Evolutionary conservation across 2,888 invertebrate genomes (phyloP), one percentile per base, ranked within the genome.

Genomic region (Syritta pipiens): DNA sequence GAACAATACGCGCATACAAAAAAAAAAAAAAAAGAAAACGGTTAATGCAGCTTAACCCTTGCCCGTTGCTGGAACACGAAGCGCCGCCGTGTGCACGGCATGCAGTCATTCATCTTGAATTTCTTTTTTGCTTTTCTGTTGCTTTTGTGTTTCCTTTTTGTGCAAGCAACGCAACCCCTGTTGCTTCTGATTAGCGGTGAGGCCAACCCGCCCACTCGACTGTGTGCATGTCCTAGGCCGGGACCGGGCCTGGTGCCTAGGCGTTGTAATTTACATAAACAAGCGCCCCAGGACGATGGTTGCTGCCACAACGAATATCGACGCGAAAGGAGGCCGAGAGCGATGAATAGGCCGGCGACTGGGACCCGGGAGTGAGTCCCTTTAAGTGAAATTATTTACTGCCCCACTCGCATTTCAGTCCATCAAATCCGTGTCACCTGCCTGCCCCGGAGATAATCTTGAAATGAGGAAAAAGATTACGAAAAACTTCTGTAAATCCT

Each of bases 351-450:
- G 35, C 14, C 35, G 6, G 4, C 35, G 14, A 1, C 14, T 35
- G n/a, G 5, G 6, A 7, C 28, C 28, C 28, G n/a, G 9, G 6
- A 1, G 14, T 14, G 0, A 14, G 14, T 14, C 14, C 37, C 46
- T 35, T 71, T 51, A 46, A 65, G 63, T 77, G 49, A 71, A 65
- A 53, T 46, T 51, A 71, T 77, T 59, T 53, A 71, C 65, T 51
- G 49, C 24, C 37, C 24, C 37, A 72, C 20, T 14, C 19, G 32
- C 37, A 42, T 24, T 71, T 48, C 59, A 48, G 46, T 72, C 53
- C 30, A 72, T 77, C 65, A 59, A 77, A 77, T 59, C 59, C 77
- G 51, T 77, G 71, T 59, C 63, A 71, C 57, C 40, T 49, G 51
- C 32, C 51, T 60, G 32, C 37, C 53, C 65, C 22, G 20, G 40